These are phyloP conservation scores for Agrochola macilenta DNA, from an alignment of 2,888 invertebrate species.

Conservation along the genomic window DNA sequence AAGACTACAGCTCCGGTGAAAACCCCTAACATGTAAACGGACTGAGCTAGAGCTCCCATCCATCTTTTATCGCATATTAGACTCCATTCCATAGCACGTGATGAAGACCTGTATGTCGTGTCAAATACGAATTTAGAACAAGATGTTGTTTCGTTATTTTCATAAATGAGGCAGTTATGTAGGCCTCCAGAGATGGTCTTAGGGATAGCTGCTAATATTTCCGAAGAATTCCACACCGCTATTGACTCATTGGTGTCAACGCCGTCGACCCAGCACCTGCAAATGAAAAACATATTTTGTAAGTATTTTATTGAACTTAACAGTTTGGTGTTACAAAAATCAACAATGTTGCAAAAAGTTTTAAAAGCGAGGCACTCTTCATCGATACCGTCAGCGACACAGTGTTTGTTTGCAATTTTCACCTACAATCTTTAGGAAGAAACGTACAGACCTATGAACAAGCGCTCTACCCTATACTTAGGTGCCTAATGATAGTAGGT, in stretches of 20 bases:
- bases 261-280: slow-evolving; percentile 91
- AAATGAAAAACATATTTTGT: slow-evolving; percentile 67
- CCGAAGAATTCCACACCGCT: slow-evolving; percentile 90
- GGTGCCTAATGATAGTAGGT: not conserved
- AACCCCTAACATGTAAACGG: slow-evolving; percentile 95
- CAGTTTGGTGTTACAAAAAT: not conserved
- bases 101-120: slow-evolving; percentile 93
- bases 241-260: slow-evolving; percentile 90
- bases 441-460: not conserved
- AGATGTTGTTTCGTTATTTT: slow-evolving; percentile 77
- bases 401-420: not conserved
- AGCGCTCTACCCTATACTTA: not conserved
- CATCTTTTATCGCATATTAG: slow-evolving; percentile 95
- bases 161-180: slow-evolving; percentile 91
- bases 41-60: slow-evolving; percentile 95
- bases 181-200: slow-evolving; percentile 86
- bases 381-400: not conserved
- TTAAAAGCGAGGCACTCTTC: not conserved
- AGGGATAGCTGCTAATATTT: slow-evolving; percentile 91
- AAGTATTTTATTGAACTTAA: not conserved
- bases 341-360: not conserved
- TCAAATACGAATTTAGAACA: slow-evolving; percentile 93
- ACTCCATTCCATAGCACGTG: slow-evolving; percentile 95
- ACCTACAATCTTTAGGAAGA: not conserved
- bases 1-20: slow-evolving; percentile 95